Conservation (phyloP, 2,888 invertebrate species). For the Agrochola lychnidis region DNA sequence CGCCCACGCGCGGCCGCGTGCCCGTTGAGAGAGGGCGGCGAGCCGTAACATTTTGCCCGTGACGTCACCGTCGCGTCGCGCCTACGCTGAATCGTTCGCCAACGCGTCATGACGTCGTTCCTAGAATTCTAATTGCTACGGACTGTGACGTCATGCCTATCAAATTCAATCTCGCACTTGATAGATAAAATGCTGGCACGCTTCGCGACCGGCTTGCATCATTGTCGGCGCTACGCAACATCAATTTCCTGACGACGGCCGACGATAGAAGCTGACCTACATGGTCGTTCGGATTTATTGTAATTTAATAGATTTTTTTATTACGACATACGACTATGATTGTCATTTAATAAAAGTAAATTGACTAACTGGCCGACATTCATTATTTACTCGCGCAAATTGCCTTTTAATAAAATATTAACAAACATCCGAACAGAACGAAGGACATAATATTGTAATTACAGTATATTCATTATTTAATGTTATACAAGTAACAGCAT, state of each 20-base stretch:
- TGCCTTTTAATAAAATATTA: constrained; percentile 4
- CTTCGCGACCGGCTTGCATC: constrained; percentile 72
- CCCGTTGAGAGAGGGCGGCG: constrained; percentile 69
- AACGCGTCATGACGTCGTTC: constrained; percentile 83
- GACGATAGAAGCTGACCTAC: constrained; percentile 75
- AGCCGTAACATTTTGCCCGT: constrained; percentile 81
- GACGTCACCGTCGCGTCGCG: constrained; percentile 86
- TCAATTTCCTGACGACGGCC: constrained; percentile 75
- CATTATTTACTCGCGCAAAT: constrained; percentile 9
- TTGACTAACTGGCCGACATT: constrained; percentile 4
- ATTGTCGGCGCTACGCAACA: constrained; percentile 76
- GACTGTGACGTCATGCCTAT: constrained; percentile 79
- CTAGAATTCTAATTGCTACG: constrained; percentile 75
- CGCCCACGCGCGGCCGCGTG: constrained; percentile 70
- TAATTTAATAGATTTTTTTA: constrained; percentile 62
- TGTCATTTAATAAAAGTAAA: constrained; percentile 35
- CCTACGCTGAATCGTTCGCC: constrained; percentile 81
- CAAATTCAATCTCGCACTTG: constrained; percentile 66
- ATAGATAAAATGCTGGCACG: constrained; percentile 71
- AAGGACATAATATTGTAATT: neutral
- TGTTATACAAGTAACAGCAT: constrained; percentile 38
- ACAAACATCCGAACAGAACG: neutral
- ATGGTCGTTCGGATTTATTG: constrained; percentile 75
- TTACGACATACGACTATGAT: constrained; percentile 23
- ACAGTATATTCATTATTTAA: neutral